Conservation (phyloP, 2,888 invertebrate genomes). For the Endomychus coccineus region DNA sequence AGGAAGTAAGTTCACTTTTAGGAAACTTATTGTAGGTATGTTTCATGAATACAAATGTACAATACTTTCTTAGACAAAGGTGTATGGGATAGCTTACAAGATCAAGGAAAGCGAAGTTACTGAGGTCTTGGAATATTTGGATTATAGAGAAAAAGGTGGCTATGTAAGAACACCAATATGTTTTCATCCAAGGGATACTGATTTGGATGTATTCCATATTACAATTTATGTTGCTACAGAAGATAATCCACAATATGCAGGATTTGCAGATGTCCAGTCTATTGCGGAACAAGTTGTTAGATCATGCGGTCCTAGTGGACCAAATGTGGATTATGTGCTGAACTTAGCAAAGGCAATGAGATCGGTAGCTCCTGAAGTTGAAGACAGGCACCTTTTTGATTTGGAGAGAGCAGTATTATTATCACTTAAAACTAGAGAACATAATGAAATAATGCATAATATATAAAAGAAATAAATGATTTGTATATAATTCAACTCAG, state of each 20-base stretch:
- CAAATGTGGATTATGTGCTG: constrained; percentile 87
- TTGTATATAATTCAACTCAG: too few species aligned
- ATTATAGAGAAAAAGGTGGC: constrained; percentile 88
- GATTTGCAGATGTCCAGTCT: constrained; percentile 63
- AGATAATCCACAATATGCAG: constrained; percentile 65
- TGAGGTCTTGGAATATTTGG: constrained; percentile 71
- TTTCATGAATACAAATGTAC: too few species aligned
- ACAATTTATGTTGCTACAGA: constrained; percentile 76
- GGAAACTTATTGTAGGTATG: too few species aligned
- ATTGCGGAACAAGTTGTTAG: constrained; percentile 74
- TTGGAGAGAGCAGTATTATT: constrained; percentile 60
- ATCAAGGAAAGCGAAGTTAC: constrained; percentile 63
- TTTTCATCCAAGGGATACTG: constrained; percentile 58
- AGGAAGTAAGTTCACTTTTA: constrained; percentile 25
- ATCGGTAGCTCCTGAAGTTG: constrained; percentile 59
- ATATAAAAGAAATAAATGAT: too few species aligned
- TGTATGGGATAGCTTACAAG: constrained; percentile 91
- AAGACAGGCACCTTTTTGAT: constrained; percentile 70
- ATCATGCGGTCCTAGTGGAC: constrained; percentile 76
- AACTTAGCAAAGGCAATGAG: constrained; percentile 75
- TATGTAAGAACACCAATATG: constrained; percentile 64
- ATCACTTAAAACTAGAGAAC: too few species aligned
- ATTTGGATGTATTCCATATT: constrained; percentile 56
- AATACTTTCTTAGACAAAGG: constrained; percentile 47
- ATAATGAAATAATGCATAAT: too few species aligned